Conservation (phyloP, 2,888 invertebrate genomes). For the Caenorhabditis zanzibari region DNA sequence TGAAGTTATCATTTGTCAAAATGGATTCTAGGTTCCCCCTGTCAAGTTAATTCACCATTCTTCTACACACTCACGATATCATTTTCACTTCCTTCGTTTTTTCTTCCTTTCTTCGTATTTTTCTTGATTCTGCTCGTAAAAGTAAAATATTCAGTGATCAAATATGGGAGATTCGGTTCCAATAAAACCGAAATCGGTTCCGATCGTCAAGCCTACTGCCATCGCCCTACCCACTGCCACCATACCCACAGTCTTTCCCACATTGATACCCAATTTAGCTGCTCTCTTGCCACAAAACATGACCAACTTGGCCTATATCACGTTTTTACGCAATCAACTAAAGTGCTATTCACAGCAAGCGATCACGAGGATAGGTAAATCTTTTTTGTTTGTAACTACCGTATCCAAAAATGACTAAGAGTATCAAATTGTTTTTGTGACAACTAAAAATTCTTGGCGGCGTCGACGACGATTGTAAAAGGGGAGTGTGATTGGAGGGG, state of each 20-base stretch:
- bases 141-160: conserved; percentile 13
- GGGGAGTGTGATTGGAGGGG: conserved; percentile 43
- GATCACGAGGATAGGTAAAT: conserved; percentile 26
- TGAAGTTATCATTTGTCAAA: conserved; percentile 57
- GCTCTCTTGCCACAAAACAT: not conserved
- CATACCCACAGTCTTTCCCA: too few species aligned
- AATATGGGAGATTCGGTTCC: conserved; percentile 35
- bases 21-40: conserved; percentile 33
- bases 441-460: conserved; percentile 28
- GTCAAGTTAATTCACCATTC: conserved; percentile 35
- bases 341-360: conserved; percentile 10
- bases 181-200: not conserved
- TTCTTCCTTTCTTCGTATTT: not conserved
- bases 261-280: not conserved
- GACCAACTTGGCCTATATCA: conserved; percentile 46
- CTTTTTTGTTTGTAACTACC: not conserved
- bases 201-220: too few species aligned
- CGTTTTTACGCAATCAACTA: conserved; percentile 36
- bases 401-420: not conserved
- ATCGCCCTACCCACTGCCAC: too few species aligned
- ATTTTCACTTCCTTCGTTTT: conserved; percentile 22
- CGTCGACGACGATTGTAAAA: conserved; percentile 33
- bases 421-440: conserved; percentile 50
- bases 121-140: not conserved
- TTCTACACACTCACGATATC: conserved; percentile 7